Evolutionary conservation across 1,140 invertebrate species (phyloP), one percentile per base, ranked within the genome.

Genomic region (Anagrus nilaparvatae): DNA sequence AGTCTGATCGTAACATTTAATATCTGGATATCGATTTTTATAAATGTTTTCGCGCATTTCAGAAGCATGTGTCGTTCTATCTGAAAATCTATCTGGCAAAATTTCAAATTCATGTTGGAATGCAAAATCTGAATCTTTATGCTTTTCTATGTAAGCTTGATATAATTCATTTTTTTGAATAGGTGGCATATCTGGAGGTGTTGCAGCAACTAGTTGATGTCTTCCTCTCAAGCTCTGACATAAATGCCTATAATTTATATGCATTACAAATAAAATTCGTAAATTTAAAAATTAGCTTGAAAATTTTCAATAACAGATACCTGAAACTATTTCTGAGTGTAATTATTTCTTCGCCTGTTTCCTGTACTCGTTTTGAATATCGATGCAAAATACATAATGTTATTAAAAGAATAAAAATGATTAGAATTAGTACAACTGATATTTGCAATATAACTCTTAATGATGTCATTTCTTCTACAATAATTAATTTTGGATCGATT

Each of bases 1-100:
- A 6, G 88, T 94, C 67, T 96, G 90, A 69, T 96, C 90, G 60
- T 91, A 92, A 3, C 84, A 83, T 63, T 90, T 90, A 44, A 92
- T 90, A 53, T 90, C 87, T 0, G 87, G 87, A 58, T 92, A 89
- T 17, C 84, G 71, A 69, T 92, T 90, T 64, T 90, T 90, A 36
- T 79, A 78, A 9, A 82, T 65, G 67, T 96, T 96, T 62, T 93
- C 87, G n/a, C 84, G 74, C 20, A 80, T 73, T 55, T 93, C 88
- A 0, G 87, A 89, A 14, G 87, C 82, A 50, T 84, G 74, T 1
- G 85, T 88, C 1, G 87, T 91, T 9, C 89, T 70, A 64, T 93
- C 89, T 20, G 79, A 78, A 60, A 90, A 92, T 33, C 82, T 74
- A 55, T 92, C 88, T 0, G 89, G 88, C 10, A 92, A 63, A 51